A percentile compares a stretch with the other conserved stretches of the same genome.
These are phyloP conservation scores for Berghia stephanieae DNA, from an alignment of 1,140 invertebrate genomes.

Conservation along the genomic window DNA sequence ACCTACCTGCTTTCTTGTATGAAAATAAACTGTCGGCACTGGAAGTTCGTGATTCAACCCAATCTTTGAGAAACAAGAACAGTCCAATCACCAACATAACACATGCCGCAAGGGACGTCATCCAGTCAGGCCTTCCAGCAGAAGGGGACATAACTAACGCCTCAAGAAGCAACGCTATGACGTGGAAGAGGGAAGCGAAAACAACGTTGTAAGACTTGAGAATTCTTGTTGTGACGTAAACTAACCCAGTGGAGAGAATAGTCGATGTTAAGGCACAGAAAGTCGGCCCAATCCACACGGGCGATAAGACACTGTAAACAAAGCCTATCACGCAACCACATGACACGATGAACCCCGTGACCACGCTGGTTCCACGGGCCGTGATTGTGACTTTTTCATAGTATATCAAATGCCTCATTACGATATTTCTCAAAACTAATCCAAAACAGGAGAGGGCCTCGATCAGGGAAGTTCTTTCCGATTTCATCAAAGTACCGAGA, in stretches of 20 bases:
- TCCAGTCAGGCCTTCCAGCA: not conserved
- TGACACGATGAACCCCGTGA: slow-evolving; percentile 13
- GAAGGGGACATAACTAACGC: slow-evolving; percentile 11
- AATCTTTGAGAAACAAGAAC: slow-evolving; percentile 15
- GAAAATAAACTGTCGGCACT: not conserved
- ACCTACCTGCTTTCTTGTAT: too few relatives aligned
- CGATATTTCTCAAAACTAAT: slow-evolving; percentile 31
- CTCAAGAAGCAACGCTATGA: slow-evolving; percentile 27
- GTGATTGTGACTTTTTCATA: slow-evolving; percentile 25
- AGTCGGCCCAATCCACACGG: slow-evolving; percentile 29
- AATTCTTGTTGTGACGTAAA: slow-evolving; percentile 31
- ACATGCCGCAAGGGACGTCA: not conserved
- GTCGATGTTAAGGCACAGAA: slow-evolving; percentile 33
- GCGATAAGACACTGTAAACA: slow-evolving; percentile 23
- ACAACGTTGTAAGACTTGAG: slow-evolving; percentile 29
- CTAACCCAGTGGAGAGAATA: slow-evolving; percentile 28
- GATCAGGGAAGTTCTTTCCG: slow-evolving; percentile 15
- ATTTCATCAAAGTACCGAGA: not conserved
- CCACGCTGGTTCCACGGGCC: slow-evolving; percentile 13
- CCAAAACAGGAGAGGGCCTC: not conserved
- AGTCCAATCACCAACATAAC: slow-evolving; percentile 1
- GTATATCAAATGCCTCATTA: slow-evolving; percentile 22
- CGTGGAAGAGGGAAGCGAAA: not conserved
- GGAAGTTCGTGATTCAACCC: not conserved
- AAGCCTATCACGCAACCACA: not conserved